Conservation (phyloP, 2,888 invertebrate species). For the Geotrupes spiniger region DNA sequence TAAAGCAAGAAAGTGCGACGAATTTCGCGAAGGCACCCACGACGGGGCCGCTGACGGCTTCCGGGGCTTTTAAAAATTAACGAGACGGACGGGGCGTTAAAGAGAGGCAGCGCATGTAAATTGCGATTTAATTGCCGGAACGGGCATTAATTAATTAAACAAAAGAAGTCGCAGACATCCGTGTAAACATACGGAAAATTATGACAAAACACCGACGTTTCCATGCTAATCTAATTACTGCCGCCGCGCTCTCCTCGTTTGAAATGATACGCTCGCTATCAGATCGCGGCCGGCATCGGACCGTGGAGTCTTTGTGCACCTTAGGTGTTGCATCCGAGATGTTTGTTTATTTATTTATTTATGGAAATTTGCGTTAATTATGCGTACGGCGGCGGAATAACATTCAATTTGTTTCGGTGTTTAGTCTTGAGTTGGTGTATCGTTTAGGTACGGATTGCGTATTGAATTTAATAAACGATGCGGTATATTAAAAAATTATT, state of each 20-base stretch:
- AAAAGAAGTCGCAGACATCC: constrained; percentile 40
- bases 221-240: constrained; percentile 40
- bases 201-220: constrained; percentile 44
- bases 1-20: constrained; percentile 14
- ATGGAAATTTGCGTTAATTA: constrained; percentile 12
- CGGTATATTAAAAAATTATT: too few relatives aligned
- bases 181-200: constrained; percentile 46
- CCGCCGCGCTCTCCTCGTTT: constrained; percentile 24
- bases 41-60: constrained; percentile 21
- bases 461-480: too few relatives aligned
- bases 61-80: constrained; percentile 34
- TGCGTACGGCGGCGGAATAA: too few relatives aligned
- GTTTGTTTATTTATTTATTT: constrained; percentile 14
- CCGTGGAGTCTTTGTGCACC: constrained; percentile 26
- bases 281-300: constrained; percentile 33
- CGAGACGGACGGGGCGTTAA: constrained; percentile 32
- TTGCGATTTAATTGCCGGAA: constrained; percentile 44
- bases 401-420: too few relatives aligned
- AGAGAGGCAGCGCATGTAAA: constrained; percentile 38
- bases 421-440: too few relatives aligned
- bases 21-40: constrained; percentile 16
- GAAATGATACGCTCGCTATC: constrained; percentile 33
- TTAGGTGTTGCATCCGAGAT: background rate
- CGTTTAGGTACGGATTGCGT: too few relatives aligned
- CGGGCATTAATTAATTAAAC: constrained; percentile 48